Conservation (phyloP, 2,797 vertebrate genomes). For the Hypotaenidia okinawae region DNA sequence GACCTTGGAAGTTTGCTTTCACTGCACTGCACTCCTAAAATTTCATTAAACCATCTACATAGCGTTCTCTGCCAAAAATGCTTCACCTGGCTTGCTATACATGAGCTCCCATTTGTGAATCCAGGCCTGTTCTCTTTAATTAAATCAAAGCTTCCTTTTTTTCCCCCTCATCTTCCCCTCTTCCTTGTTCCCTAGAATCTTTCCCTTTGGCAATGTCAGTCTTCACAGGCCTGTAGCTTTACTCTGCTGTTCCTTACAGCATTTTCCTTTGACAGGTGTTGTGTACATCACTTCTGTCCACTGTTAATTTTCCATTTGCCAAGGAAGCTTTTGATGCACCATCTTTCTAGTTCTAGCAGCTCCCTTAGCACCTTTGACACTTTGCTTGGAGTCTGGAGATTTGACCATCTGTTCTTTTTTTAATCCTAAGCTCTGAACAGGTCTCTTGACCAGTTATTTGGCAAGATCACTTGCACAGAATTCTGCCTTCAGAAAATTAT, state of each 20-base stretch:
- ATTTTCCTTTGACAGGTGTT: neutral
- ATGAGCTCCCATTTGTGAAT: neutral
- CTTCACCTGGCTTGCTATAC: neutral
- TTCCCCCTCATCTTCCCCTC: neutral
- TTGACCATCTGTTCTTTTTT: slow-evolving; percentile 17
- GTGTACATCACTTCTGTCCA: neutral
- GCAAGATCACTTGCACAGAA: neutral
- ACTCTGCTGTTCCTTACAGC: neutral
- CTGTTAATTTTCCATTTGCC: neutral
- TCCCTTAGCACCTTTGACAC: neutral
- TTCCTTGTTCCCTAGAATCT: neutral
- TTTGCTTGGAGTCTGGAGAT: neutral
- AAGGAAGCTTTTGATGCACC: neutral
- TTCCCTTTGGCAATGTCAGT: neutral
- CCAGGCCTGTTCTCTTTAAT: neutral
- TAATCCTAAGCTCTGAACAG: neutral
- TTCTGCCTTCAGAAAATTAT: neutral
- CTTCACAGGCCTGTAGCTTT: neutral
- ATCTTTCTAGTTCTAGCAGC: neutral
- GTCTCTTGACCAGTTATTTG: neutral
- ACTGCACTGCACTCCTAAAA: neutral
- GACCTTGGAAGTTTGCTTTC: neutral
- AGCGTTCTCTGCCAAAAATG: neutral
- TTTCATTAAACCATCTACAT: neutral
- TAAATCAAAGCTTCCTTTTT: neutral